Evolutionary conservation across 2,113 vertebrate genomes (phyloP), one percentile per base, ranked within the genome.

Genomic region (Clarias macrocephalus): DNA sequence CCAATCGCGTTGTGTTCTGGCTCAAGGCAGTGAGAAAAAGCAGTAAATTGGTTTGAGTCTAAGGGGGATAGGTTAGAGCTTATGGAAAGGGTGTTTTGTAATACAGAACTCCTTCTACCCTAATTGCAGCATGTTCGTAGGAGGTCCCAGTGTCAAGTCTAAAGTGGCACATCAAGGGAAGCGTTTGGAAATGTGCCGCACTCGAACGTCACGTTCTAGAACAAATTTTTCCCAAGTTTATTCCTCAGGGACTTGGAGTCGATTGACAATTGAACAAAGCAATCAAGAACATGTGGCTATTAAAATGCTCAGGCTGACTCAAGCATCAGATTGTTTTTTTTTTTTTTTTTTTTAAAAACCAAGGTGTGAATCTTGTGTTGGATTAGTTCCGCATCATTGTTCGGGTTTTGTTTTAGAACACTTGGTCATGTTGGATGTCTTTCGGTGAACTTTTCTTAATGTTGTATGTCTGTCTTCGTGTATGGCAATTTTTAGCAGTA

Each of bases 91-190:
- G 19, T 28, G 42, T 42, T 66, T 28, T 83, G 59, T 21, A 83
- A 75, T 63, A 56, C 4, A 15, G 11, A 3, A 15, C 28, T 70
- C 16, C 28, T 83, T 48, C 60, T 5, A 42, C 70, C 25, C 23
- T 83, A 73, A 87, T 56, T 56, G 70, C 73, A 52, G 8, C 65
- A 75, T 65, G 57, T 87, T 82, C 57, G 82, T 48, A 16, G 60
- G 52, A 63, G 57, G 57, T 82, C 80, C 37, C 80, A 56, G 42
- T 5, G 15, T 18, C 4, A 23, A 57, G 60, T 30, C 56, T 52
- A 63, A 86, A 48, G 33, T 73, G 37, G 23, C 33, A 73, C 9
- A 28, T 87, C 85, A 63, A 7, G 57, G 80, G 80, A 82, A 62
- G 75, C 62, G 33, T 82, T 37, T 5, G 63, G 30, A 70, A 81